Evolutionary conservation across 2,888 invertebrate species (phyloP).

Genomic region (Odontocolon sp.): DNA sequence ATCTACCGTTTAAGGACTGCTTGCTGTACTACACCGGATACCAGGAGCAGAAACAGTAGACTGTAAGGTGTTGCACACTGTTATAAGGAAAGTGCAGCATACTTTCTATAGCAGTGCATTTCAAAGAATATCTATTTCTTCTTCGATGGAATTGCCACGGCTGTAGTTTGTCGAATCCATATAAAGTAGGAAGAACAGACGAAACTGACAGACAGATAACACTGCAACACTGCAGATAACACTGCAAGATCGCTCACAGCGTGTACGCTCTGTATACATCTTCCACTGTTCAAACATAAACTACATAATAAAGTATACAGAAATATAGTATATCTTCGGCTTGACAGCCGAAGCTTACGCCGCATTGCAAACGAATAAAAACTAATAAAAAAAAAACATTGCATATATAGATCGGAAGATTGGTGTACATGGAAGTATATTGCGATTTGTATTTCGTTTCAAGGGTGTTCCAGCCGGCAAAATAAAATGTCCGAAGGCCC

Average conservation of each 20-base stretch:
- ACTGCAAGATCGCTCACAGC: no score
- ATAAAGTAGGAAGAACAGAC: conserved; percentile 5
- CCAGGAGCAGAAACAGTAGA: background rate
- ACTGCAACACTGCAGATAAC: background rate
- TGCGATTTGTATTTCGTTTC: conserved; percentile 3
- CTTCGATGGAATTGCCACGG: background rate
- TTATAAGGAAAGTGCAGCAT: no score
- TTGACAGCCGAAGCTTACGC: background rate
- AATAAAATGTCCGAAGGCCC: no score
- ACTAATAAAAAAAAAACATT: background rate
- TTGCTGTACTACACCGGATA: conserved; percentile 2
- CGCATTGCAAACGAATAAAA: background rate
- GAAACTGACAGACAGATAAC: background rate
- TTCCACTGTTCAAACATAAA: conserved; percentile 40
- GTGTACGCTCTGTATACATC: conserved; percentile 18
- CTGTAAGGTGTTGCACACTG: background rate
- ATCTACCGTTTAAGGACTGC: conserved; percentile 48
- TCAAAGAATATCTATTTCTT: background rate
- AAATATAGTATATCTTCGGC: conserved; percentile 2
- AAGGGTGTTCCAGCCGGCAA: conserved; percentile 9
- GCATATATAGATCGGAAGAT: background rate
- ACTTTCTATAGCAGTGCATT: background rate
- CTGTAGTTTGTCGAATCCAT: conserved; percentile 18
- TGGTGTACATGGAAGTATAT: conserved; percentile 20
- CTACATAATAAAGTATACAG: conserved; percentile 34